Percentiles rank a stretch among this genome's conserved stretches.
Conservation (phyloP, 2,797 vertebrate genomes). For the Loris lydekkerianus region DNA sequence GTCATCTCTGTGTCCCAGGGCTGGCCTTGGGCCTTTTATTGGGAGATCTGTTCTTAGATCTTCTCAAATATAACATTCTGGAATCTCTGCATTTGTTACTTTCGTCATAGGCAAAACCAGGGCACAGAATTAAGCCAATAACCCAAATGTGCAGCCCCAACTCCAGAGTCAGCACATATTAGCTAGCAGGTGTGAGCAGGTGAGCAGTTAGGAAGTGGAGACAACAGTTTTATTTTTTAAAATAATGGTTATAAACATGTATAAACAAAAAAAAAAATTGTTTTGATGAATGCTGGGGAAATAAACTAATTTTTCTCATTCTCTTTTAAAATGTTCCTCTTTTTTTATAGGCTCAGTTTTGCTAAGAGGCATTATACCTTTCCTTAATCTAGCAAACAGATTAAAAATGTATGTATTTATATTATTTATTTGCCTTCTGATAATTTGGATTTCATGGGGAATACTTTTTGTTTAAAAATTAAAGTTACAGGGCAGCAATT, state of each 20-base stretch:
- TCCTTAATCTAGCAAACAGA: neutral
- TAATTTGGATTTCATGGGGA: neutral
- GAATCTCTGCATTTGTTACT: neutral
- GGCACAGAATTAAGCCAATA: slow-evolving; percentile 1
- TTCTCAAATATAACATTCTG: neutral
- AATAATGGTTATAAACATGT: neutral
- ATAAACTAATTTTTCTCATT: neutral
- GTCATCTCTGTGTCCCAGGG: neutral
- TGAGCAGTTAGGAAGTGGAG: neutral
- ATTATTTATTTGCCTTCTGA: neutral
- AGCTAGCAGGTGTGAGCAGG: neutral
- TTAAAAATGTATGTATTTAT: neutral
- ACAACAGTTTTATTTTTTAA: neutral
- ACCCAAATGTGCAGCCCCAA: neutral
- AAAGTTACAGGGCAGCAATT: neutral
- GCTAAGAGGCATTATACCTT: neutral
- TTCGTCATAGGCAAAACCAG: slow-evolving; percentile 11
- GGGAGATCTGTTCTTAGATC: neutral
- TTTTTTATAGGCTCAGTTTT: neutral
- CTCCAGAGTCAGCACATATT: neutral
- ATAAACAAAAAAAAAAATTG: neutral
- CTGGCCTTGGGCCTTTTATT: neutral
- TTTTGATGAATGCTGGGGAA: neutral
- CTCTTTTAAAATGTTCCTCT: neutral
- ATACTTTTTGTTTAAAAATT: neutral